phyloP scores from a whole-genome alignment of 2,797 vertebrate species.

The Rhabdomys pumilio region DNA sequence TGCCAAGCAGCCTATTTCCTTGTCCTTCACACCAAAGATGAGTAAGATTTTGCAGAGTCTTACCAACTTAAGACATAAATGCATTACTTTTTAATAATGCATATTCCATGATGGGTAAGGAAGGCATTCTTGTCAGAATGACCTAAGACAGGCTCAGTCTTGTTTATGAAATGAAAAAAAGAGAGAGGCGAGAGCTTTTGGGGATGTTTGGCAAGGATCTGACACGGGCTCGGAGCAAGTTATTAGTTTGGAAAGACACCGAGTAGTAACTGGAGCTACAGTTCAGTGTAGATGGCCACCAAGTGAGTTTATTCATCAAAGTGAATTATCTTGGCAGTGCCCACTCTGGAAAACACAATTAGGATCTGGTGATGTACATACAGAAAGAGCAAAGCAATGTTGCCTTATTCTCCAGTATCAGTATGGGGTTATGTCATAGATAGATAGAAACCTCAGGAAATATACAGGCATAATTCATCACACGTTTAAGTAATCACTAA shows the following conservation, averaged over 20 bases:
- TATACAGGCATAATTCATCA: neutral
- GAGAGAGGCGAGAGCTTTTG: too few relatives aligned
- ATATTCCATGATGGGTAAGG: too few relatives aligned
- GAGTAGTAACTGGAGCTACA: conserved; percentile 75
- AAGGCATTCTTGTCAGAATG: too few relatives aligned
- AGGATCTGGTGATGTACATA: conserved; percentile 56
- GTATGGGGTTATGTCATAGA: conserved; percentile 11
- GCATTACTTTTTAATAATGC: too few relatives aligned
- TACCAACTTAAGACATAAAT: too few relatives aligned
- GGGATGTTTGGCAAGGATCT: too few relatives aligned
- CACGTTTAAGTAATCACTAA: conserved; percentile 42
- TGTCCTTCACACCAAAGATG: too few relatives aligned
- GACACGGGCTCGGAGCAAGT: conserved; percentile 28
- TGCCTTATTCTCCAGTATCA: conserved; percentile 47
- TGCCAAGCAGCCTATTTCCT: too few relatives aligned
- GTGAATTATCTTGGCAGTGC: conserved; percentile 80
- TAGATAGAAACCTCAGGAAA: conserved; percentile 57
- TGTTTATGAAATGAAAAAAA: too few relatives aligned
- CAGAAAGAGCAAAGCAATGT: conserved; percentile 63
- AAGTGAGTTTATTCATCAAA: conserved; percentile 81
- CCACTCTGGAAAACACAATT: conserved; percentile 75
- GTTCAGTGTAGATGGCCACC: conserved; percentile 54
- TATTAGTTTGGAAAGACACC: conserved; percentile 78
- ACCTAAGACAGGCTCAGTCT: too few relatives aligned
- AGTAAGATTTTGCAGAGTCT: too few relatives aligned